phyloP scores from a whole-genome alignment of 2,888 invertebrate genomes.

The Drosophila atroscutellata region DNA sequence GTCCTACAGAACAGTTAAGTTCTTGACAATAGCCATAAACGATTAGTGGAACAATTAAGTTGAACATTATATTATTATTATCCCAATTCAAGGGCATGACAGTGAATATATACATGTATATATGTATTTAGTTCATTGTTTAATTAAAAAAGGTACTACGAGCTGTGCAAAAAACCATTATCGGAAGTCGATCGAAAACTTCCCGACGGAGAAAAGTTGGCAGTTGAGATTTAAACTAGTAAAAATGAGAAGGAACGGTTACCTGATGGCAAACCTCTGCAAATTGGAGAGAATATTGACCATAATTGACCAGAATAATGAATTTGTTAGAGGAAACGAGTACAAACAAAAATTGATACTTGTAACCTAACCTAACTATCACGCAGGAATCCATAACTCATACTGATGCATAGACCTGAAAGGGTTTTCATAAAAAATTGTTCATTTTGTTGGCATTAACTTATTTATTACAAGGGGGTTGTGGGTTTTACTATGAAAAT shows the following conservation, averaged over 20 bases:
- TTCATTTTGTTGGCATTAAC: background rate
- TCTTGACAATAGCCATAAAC: background rate
- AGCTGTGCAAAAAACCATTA: background rate
- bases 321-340: background rate
- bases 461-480: background rate
- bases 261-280: background rate
- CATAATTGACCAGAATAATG: background rate
- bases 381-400: background rate
- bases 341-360: background rate
- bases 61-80: background rate
- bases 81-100: too few species aligned
- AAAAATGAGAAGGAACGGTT: background rate
- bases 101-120: background rate
- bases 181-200: background rate
- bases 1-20: background rate
- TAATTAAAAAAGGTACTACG: background rate
- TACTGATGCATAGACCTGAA: background rate
- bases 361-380: background rate
- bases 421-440: background rate
- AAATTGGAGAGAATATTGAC: too few species aligned
- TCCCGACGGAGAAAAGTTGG: too few species aligned
- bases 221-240: background rate
- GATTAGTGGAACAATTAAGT: background rate
- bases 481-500: background rate
- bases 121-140: background rate